Percentiles rank a stretch among this genome's conserved stretches.
phyloP scores from a whole-genome alignment of 2,888 invertebrate species.

The Tenthredo mesomela region DNA sequence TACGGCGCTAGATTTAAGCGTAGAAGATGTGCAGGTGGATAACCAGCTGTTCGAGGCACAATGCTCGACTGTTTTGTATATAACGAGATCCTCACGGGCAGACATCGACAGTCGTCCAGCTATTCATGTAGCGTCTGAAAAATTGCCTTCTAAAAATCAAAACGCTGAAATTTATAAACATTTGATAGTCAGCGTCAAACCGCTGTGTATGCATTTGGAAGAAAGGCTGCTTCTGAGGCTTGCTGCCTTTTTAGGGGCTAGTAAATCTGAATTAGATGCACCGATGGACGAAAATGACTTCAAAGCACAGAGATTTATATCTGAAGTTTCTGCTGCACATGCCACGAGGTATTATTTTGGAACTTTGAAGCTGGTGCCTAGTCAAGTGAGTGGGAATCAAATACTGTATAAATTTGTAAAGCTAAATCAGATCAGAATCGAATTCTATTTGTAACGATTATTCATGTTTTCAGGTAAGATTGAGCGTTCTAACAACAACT shows the following conservation, averaged over 20 bases:
- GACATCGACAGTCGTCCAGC: slow-evolving; percentile 84
- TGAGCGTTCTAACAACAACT: slow-evolving; percentile 93
- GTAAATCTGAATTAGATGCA: slow-evolving; percentile 80
- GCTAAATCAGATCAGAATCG: neutral
- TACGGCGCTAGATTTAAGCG: slow-evolving; percentile 85
- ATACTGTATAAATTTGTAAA: neutral
- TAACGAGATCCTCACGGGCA: slow-evolving; percentile 79
- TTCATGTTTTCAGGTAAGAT: slow-evolving; percentile 83
- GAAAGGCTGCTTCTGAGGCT: slow-evolving; percentile 90
- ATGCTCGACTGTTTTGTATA: slow-evolving; percentile 91
- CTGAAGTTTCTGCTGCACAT: slow-evolving; percentile 89
- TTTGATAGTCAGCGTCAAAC: slow-evolving; percentile 89
- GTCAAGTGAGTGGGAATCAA: slow-evolving; percentile 80
- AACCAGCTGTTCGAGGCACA: slow-evolving; percentile 90
- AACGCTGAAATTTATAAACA: slow-evolving; percentile 95
- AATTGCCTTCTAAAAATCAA: slow-evolving; percentile 82
- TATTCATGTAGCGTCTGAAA: slow-evolving; percentile 89
- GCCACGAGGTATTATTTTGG: slow-evolving; percentile 94
- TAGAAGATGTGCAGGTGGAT: slow-evolving; percentile 87
- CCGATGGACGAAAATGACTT: slow-evolving; percentile 88
- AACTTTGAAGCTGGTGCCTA: slow-evolving; percentile 87
- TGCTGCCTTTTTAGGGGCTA: slow-evolving; percentile 82
- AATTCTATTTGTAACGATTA: neutral
- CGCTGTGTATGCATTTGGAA: slow-evolving; percentile 92
- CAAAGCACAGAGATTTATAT: slow-evolving; percentile 89